These are phyloP conservation scores for Dendropsophus ebraccatus DNA, from an alignment of 2,113 vertebrate species.

Conservation along the genomic window DNA sequence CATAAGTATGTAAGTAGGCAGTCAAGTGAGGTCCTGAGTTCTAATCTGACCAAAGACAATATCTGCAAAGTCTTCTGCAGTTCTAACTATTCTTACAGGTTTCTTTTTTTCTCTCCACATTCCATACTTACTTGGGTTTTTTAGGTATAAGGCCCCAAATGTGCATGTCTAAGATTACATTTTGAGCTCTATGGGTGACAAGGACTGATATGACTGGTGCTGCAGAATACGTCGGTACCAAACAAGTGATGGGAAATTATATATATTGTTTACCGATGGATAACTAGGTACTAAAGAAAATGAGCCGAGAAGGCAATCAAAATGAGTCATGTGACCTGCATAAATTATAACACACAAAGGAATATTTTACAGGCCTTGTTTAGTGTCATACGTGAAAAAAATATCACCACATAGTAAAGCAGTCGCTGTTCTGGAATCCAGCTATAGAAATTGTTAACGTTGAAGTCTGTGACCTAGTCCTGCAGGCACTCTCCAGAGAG, in stretches of 20 bases:
- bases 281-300: not conserved
- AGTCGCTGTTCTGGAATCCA: not conserved
- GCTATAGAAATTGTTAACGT: not conserved
- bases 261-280: not conserved
- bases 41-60: not conserved
- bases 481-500: slow-evolving; percentile 24
- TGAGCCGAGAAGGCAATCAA: not conserved
- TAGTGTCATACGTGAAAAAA: not conserved
- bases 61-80: not conserved
- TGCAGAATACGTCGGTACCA: not conserved
- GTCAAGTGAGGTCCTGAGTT: not conserved
- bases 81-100: not conserved
- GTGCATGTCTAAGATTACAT: not conserved
- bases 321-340: not conserved
- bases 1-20: not conserved
- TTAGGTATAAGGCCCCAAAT: no score
- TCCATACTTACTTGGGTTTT: no score
- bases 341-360: not conserved
- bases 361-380: not conserved
- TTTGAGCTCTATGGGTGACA: not conserved
- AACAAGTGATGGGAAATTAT: not conserved
- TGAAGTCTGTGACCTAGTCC: slow-evolving; percentile 1
- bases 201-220: not conserved
- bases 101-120: not conserved
- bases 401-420: not conserved